These are phyloP conservation scores for Pollenia griseotomentosa DNA, from an alignment of 2,888 invertebrate species.

Conservation along the genomic window DNA sequence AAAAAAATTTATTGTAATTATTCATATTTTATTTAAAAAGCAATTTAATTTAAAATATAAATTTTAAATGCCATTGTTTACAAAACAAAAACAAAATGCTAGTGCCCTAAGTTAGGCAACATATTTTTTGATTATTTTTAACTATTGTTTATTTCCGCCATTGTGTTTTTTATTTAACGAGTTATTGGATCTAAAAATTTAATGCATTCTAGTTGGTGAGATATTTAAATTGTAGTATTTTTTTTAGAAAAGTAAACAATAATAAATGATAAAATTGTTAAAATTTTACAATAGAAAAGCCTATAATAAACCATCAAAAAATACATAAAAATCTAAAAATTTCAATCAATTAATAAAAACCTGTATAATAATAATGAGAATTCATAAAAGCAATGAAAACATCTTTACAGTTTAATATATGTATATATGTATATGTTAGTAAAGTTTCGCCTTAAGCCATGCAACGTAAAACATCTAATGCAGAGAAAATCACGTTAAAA, in stretches of 20 bases:
- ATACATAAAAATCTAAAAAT: neutral
- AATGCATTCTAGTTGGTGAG: constrained; percentile 8
- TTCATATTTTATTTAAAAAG: constrained; percentile 10
- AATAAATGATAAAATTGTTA: constrained; percentile 20
- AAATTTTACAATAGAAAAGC: constrained; percentile 4
- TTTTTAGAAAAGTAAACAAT: constrained; percentile 41
- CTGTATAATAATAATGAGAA: neutral
- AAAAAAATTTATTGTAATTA: constrained; percentile 3
- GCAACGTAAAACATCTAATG: neutral
- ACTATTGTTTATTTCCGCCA: neutral
- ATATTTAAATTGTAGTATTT: neutral
- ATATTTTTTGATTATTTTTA: constrained; percentile 4
- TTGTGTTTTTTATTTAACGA: neutral
- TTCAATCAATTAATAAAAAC: neutral
- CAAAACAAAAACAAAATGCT: neutral
- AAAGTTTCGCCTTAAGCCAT: neutral
- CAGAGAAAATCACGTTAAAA: too few species aligned
- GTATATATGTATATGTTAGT: too few species aligned
- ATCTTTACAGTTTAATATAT: too few species aligned
- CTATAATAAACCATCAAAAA: constrained; percentile 20
- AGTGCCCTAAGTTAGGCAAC: constrained; percentile 27
- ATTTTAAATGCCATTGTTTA: neutral
- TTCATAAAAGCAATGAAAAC: neutral
- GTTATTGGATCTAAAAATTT: neutral
- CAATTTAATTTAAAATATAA: neutral